These are phyloP conservation scores for Coleophora deauratella DNA, from an alignment of 2,888 invertebrate species.

Conservation along the genomic window DNA sequence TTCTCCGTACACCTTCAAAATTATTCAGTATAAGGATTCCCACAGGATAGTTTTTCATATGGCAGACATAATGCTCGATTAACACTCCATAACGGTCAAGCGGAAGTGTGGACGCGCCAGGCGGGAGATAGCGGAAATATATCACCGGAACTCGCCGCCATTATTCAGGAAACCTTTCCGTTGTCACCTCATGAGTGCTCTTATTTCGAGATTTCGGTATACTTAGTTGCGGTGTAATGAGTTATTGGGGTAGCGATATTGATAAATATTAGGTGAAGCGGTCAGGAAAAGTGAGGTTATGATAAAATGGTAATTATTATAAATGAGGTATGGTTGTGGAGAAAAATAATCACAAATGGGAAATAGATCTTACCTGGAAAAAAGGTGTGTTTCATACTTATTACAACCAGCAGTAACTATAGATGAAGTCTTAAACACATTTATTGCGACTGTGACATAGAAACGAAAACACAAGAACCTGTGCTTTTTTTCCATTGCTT, in stretches of 20 bases:
- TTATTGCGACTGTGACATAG: too few species aligned
- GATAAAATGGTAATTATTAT: too few species aligned
- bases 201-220: constrained; percentile 38
- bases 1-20: constrained; percentile 20
- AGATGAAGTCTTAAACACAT: too few species aligned
- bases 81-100: constrained; percentile 70
- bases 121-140: constrained; percentile 70
- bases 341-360: too few species aligned
- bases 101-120: constrained; percentile 63
- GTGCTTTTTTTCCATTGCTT: too few species aligned
- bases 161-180: constrained; percentile 67
- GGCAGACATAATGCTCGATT: constrained; percentile 66
- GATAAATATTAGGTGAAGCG: neutral
- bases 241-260: constrained; percentile 7
- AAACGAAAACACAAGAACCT: too few species aligned
- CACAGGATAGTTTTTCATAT: constrained; percentile 61
- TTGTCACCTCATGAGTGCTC: constrained; percentile 57
- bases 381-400: too few species aligned
- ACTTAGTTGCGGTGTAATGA: constrained; percentile 6
- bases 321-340: too few species aligned
- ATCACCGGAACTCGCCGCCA: constrained; percentile 66
- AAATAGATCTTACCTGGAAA: too few species aligned
- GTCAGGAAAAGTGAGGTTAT: too few species aligned
- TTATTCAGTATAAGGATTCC: constrained; percentile 32
- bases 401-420: too few species aligned